These are phyloP conservation scores for Cydia fagiglandana DNA, from an alignment of 1,140 invertebrate species.

Conservation along the genomic window DNA sequence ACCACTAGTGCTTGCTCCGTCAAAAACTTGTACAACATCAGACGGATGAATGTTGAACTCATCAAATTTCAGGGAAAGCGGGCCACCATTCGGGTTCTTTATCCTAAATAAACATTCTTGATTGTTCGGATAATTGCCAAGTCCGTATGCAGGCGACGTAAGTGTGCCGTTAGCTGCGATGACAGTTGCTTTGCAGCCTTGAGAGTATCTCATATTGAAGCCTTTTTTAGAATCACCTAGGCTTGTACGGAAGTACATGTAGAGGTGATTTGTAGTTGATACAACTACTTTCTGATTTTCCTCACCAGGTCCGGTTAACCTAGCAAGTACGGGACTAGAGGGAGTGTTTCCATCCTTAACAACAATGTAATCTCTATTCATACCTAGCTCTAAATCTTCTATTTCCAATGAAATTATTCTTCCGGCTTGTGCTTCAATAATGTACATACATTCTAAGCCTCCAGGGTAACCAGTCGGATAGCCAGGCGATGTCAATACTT, in stretches of 20 bases:
- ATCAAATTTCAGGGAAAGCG: conserved; percentile 92
- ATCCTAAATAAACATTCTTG: conserved; percentile 94
- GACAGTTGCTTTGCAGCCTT: conserved; percentile 92
- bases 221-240: conserved; percentile 92
- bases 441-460: conserved; percentile 95
- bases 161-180: conserved; percentile 90
- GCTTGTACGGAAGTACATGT: conserved; percentile 95
- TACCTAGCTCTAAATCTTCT: conserved; percentile 93
- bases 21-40: conserved; percentile 94
- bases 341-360: conserved; percentile 94
- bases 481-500: conserved; percentile 92
- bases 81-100: conserved; percentile 89
- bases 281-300: conserved; percentile 92
- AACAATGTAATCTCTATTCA: conserved; percentile 91
- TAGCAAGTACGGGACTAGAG: conserved; percentile 89
- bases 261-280: conserved; percentile 93
- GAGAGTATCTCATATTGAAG: conserved; percentile 94
- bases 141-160: conserved; percentile 91
- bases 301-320: conserved; percentile 87
- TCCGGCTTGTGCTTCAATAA: conserved; percentile 92
- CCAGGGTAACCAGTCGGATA: conserved; percentile 96
- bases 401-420: conserved; percentile 94
- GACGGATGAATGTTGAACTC: conserved; percentile 92
- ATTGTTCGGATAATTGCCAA: conserved; percentile 93
- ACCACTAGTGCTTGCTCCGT: conserved; percentile 91